Conservation (phyloP, 2,888 invertebrate species). For the Drosophila borborema region DNA sequence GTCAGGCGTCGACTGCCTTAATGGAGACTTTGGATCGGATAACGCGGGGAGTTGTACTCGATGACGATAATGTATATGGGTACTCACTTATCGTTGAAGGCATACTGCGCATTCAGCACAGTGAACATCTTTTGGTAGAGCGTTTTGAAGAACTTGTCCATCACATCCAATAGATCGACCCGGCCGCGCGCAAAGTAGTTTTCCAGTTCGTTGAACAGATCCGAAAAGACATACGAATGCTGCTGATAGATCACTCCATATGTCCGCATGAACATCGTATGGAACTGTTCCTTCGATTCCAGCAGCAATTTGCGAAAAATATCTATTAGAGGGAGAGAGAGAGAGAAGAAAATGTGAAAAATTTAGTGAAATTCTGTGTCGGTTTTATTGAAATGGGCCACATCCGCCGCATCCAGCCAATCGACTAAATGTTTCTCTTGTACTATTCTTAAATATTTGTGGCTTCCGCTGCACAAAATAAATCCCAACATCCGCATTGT, state of each 20-base stretch:
- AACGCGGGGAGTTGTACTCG: constrained; percentile 38
- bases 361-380: constrained; percentile 26
- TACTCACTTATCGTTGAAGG: constrained; percentile 93
- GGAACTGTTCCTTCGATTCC: constrained; percentile 94
- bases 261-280: constrained; percentile 97
- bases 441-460: constrained; percentile 54
- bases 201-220: constrained; percentile 95
- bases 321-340: constrained; percentile 87
- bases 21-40: constrained; percentile 7
- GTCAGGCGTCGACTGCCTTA: constrained; percentile 28
- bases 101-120: constrained; percentile 96
- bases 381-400: constrained; percentile 39
- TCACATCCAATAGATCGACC: constrained; percentile 92
- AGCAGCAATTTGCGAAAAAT: constrained; percentile 94
- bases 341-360: constrained; percentile 17
- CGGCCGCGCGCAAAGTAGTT: constrained; percentile 94
- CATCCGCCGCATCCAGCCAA: constrained; percentile 49
- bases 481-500: constrained; percentile 75
- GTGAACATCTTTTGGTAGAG: constrained; percentile 98
- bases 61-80: constrained; percentile 41
- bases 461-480: constrained; percentile 64
- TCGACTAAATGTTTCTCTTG: constrained; percentile 51
- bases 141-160: constrained; percentile 96
- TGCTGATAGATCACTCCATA: constrained; percentile 98
- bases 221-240: constrained; percentile 96